These are phyloP conservation scores for Melanostoma mellinum DNA, from an alignment of 2,888 invertebrate species.

Conservation along the genomic window DNA sequence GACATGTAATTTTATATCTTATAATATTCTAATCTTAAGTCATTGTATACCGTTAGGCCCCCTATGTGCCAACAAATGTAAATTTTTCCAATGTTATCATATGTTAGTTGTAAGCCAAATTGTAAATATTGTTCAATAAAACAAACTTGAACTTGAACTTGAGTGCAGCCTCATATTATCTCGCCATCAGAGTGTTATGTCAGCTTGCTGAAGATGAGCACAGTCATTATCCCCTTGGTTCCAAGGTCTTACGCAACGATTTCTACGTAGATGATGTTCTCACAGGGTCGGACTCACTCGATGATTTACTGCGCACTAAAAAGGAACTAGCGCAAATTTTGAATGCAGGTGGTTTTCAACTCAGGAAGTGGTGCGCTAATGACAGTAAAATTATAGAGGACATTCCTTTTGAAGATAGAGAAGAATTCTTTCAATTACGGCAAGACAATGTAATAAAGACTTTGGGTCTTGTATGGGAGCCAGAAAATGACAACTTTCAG, in stretches of 20 bases:
- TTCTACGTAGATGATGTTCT: constrained; percentile 5
- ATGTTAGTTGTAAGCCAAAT: no score
- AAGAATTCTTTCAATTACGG: no score
- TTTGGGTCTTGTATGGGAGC: background rate
- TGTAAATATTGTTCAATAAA: no score
- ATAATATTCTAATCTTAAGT: no score
- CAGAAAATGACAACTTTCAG: background rate
- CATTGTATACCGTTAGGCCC: no score
- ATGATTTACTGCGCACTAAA: background rate
- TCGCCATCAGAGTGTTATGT: constrained; percentile 1
- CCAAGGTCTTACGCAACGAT: background rate
- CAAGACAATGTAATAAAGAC: no score
- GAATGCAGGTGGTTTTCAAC: background rate
- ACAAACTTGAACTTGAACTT: no score
- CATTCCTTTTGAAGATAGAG: no score
- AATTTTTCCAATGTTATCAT: no score
- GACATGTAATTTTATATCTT: no score
- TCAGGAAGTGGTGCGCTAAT: background rate
- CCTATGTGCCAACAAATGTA: no score
- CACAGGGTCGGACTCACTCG: no score
- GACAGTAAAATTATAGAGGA: background rate
- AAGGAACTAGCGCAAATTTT: background rate
- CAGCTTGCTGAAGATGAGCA: constrained; percentile 10
- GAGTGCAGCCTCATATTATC: background rate
- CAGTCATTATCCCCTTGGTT: background rate